Evolutionary conservation across 2,113 vertebrate genomes (phyloP).

Genomic region (Oryzias celebensis): DNA sequence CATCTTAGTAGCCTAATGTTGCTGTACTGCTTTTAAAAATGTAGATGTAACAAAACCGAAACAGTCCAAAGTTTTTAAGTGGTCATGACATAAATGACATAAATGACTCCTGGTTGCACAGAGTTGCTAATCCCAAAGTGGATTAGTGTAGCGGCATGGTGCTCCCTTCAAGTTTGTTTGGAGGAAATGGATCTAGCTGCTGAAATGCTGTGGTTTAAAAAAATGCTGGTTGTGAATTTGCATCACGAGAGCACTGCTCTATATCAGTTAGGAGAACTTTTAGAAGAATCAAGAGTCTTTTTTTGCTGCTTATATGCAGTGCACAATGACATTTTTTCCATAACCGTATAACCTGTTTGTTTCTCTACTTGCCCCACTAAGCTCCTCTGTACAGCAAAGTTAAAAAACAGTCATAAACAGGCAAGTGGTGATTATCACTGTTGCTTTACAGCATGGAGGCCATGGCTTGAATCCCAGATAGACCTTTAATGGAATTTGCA

Average conservation of each 20-base stretch:
- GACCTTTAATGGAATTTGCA: no score
- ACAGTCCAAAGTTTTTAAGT: neutral
- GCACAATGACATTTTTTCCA: no score
- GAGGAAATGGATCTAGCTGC: slow-evolving; percentile 50
- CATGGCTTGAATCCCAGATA: no score
- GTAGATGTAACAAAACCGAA: no score
- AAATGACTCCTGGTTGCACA: slow-evolving; percentile 50
- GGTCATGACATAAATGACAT: slow-evolving; percentile 11
- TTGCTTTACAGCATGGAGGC: no score
- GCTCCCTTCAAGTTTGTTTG: slow-evolving; percentile 30
- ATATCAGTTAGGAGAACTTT: slow-evolving; percentile 6
- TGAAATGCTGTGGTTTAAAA: slow-evolving; percentile 22
- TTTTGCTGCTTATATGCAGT: no score
- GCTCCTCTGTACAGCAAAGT: slow-evolving; percentile 4
- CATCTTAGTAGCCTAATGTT: no score
- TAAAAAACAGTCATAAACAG: no score
- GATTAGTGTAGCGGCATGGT: slow-evolving; percentile 56
- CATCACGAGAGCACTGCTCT: slow-evolving; percentile 9
- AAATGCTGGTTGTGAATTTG: slow-evolving; percentile 24
- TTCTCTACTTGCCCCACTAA: slow-evolving; percentile 4
- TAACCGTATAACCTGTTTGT: neutral
- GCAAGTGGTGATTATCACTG: no score
- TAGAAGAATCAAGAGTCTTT: neutral
- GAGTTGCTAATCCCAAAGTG: slow-evolving; percentile 52
- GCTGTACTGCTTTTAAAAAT: no score